Percentiles rank a stretch among this genome's conserved stretches.
phyloP scores from a whole-genome alignment of 30 jellyfish, hydroid and myxozoan species.

The Haliclystus octoradiatus region DNA sequence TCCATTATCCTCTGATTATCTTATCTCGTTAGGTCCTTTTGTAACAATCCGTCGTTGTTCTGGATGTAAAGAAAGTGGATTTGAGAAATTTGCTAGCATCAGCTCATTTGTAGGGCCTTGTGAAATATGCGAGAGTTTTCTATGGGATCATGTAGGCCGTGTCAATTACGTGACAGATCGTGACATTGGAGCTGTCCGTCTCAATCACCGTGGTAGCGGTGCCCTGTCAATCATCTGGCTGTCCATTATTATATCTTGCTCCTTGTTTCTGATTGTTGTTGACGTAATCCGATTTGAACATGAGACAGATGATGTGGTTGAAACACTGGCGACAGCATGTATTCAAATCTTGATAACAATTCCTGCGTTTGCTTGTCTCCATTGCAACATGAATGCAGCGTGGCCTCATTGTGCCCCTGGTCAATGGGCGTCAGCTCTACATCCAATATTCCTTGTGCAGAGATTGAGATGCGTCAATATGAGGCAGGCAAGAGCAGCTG shows the following conservation, averaged over 20 bases:
- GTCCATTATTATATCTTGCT: conserved; percentile 34
- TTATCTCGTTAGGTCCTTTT: conserved; percentile 60
- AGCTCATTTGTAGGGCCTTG: conserved; percentile 80
- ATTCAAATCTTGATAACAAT: conserved; percentile 56
- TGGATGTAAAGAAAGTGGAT: conserved; percentile 77
- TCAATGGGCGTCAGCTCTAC: conserved; percentile 85
- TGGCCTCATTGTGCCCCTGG: conserved; percentile 95
- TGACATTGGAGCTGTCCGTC: conserved; percentile 88
- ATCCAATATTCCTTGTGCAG: conserved; percentile 85
- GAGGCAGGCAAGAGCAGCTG: conserved; percentile 93
- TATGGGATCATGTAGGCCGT: conserved; percentile 93
- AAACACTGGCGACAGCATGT: conserved; percentile 63
- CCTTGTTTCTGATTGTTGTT: conserved; percentile 25
- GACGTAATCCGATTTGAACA: conserved; percentile 52
- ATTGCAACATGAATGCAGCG: conserved; percentile 51
- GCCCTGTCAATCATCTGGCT: conserved; percentile 63
- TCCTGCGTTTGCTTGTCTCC: conserved; percentile 58
- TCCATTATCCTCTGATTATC: neutral
- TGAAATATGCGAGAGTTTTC: conserved; percentile 91
- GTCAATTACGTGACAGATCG: conserved; percentile 53
- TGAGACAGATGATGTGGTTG: conserved; percentile 72
- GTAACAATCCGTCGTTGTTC: conserved; percentile 93
- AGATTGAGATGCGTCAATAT: conserved; percentile 90
- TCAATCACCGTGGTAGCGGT: conserved; percentile 78
- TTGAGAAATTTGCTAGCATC: conserved; percentile 72